A percentile compares a stretch with the other conserved stretches of the same genome.
phyloP scores from a whole-genome alignment of 2,113 vertebrate genomes.

The rabbit (Oryctolagus cuniculus) region DNA sequence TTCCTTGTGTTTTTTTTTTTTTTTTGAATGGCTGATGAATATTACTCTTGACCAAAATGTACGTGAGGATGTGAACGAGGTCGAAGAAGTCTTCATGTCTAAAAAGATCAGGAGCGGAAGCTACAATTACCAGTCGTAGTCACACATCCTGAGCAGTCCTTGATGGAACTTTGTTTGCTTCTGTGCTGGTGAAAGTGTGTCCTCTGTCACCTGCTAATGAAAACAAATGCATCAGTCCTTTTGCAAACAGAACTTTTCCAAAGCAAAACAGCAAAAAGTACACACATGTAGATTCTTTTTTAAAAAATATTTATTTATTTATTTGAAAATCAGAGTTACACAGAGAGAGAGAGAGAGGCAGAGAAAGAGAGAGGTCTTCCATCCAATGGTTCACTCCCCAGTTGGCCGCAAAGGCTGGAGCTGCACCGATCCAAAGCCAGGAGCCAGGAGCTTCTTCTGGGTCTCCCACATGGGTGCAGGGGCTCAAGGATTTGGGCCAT shows the following conservation, averaged over 20 bases:
- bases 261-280: not conserved
- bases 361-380: too few species aligned
- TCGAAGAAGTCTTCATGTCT: constrained; percentile 48
- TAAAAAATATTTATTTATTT: too few species aligned
- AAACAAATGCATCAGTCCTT: not conserved
- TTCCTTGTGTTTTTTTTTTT: constrained; percentile 56
- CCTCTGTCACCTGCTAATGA: not conserved
- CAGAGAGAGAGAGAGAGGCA: too few species aligned
- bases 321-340: too few species aligned
- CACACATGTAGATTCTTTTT: not conserved
- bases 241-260: constrained; percentile 10
- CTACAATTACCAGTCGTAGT: not conserved
- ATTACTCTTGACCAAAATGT: constrained; percentile 50
- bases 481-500: too few species aligned
- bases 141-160: not conserved
- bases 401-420: too few species aligned
- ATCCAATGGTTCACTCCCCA: too few species aligned
- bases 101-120: not conserved
- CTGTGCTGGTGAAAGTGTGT: not conserved
- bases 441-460: too few species aligned
- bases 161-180: constrained; percentile 22
- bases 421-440: too few species aligned
- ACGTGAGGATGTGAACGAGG: not conserved
- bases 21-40: constrained; percentile 23
- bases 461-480: too few species aligned